These are phyloP conservation scores for Tipula confusa DNA, from an alignment of 2,888 invertebrate genomes.

Conservation along the genomic window DNA sequence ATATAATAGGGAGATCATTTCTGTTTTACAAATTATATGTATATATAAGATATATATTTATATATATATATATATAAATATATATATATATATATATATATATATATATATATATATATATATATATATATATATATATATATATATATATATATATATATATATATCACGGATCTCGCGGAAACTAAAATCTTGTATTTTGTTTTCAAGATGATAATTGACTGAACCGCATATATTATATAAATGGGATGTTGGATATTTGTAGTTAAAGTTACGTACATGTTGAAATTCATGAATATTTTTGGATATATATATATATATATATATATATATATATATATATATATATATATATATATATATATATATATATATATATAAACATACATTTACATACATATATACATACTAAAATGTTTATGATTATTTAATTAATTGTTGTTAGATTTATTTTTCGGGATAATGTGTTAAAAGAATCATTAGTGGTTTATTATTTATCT, in stretches of 20 bases:
- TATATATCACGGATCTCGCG: neutral
- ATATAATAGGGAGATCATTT: neutral
- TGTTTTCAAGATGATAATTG: neutral
- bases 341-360: neutral
- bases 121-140: too few relatives aligned
- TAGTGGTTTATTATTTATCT: neutral
- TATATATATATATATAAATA: too few relatives aligned
- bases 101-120: too few relatives aligned
- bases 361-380: neutral
- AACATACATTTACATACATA: too few relatives aligned
- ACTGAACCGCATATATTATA: neutral
- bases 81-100: too few relatives aligned
- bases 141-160: too few relatives aligned
- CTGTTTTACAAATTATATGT: neutral
- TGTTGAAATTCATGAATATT: neutral
- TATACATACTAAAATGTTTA: neutral
- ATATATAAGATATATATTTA: too few relatives aligned
- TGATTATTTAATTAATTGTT: neutral
- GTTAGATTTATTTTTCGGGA: neutral
- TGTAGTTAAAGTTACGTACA: neutral
- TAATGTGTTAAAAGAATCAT: conserved; percentile 14
- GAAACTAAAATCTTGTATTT: neutral
- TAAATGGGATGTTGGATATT: neutral
- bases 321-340: neutral
- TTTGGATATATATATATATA: neutral